Conservation (phyloP, 2,797 vertebrate genomes). For the Myripristis murdjan region DNA sequence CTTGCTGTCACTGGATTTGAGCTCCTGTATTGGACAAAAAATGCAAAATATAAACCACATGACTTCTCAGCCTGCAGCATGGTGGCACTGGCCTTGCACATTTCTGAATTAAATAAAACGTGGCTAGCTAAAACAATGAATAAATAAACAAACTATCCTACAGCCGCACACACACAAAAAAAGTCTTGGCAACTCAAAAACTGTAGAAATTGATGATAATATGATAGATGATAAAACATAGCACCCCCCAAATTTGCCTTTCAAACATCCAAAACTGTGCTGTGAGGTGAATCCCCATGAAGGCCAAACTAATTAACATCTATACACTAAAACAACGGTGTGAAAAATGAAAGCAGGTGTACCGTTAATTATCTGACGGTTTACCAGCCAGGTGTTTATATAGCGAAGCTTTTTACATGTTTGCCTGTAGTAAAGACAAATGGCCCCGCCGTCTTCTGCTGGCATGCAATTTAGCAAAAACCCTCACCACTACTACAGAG, state of each 20-base stretch:
- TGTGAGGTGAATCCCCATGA: conserved; percentile 39
- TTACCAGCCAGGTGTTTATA: conserved; percentile 69
- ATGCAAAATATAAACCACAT: neutral
- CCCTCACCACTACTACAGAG: conserved; percentile 15
- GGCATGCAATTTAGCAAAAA: conserved; percentile 55
- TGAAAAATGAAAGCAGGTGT: conserved; percentile 61
- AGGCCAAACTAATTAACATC: conserved; percentile 66
- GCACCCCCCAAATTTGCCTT: conserved; percentile 31
- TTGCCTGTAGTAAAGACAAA: conserved; percentile 58
- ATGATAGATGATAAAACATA: conserved; percentile 39
- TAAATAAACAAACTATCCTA: neutral
- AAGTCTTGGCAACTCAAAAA: neutral
- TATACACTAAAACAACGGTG: conserved; percentile 41
- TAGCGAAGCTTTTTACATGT: conserved; percentile 37
- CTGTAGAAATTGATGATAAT: neutral
- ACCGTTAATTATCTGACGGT: conserved; percentile 61
- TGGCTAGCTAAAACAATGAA: neutral
- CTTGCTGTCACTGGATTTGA: too few relatives aligned
- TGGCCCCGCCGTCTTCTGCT: conserved; percentile 27
- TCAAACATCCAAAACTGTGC: neutral
- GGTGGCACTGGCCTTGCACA: neutral
- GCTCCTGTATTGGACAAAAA: neutral
- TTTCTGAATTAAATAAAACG: neutral
- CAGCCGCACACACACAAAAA: neutral
- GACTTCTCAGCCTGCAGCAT: neutral